These are phyloP conservation scores for Neosilurus hyrtlii DNA, from an alignment of 2,797 vertebrate species.

Conservation along the genomic window DNA sequence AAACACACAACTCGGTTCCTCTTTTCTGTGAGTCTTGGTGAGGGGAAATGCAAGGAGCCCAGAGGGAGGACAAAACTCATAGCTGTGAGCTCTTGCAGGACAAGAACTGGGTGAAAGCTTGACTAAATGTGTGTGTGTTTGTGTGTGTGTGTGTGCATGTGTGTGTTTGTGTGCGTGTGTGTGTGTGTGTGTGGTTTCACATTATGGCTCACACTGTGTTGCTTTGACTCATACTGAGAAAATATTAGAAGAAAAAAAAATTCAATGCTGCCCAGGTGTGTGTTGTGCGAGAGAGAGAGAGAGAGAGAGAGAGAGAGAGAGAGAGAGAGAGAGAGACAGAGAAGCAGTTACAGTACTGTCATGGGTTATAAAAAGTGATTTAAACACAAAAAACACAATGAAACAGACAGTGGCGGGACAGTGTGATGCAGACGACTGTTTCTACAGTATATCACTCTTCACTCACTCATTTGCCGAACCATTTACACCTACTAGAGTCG, in stretches of 20 bases:
- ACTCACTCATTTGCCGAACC: too few species aligned
- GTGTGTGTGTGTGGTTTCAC: not conserved
- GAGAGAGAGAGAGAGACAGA: not conserved
- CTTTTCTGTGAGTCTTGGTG: not conserved
- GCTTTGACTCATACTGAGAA: not conserved
- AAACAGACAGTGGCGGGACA: not conserved
- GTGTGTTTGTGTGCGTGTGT: slow-evolving; percentile 3
- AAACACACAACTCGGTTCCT: slow-evolving; percentile 3
- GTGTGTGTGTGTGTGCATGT: not conserved
- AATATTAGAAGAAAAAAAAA: not conserved
- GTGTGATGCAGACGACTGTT: not conserved
- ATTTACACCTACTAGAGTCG: too few species aligned
- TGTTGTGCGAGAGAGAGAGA: not conserved
- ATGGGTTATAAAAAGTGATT: not conserved
- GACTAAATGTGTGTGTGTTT: not conserved
- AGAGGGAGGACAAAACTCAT: not conserved
- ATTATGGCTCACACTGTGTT: not conserved
- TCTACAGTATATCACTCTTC: too few species aligned
- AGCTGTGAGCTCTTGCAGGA: not conserved
- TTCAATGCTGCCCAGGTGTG: not conserved
- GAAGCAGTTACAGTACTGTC: not conserved
- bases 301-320: not conserved
- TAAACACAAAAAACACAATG: not conserved
- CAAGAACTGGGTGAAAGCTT: not conserved
- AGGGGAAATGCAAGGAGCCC: not conserved